Percentiles rank a stretch among this genome's conserved stretches.
phyloP scores from a whole-genome alignment of 2,113 vertebrate species.

The Macrotis lagotis region DNA sequence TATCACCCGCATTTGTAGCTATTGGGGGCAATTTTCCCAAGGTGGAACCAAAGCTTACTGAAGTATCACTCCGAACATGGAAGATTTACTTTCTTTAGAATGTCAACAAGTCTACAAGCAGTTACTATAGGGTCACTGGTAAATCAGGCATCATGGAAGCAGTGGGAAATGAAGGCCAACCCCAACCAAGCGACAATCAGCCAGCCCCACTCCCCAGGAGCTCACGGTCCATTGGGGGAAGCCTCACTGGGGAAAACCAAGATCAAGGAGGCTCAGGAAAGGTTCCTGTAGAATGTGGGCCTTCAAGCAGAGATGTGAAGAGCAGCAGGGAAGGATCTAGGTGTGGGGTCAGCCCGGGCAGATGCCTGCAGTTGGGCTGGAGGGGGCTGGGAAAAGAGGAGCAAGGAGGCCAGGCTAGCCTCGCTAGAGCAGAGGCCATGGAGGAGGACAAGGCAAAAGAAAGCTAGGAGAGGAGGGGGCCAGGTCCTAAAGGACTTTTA shows the following conservation, averaged over 20 bases:
- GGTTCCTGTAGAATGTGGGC: background rate
- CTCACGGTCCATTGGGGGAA: too few relatives aligned
- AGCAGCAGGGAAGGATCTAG: too few relatives aligned
- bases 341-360: background rate
- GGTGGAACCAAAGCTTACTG: constrained; percentile 7
- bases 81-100: constrained; percentile 27
- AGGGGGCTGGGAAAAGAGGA: background rate
- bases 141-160: background rate
- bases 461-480: background rate
- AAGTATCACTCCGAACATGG: constrained; percentile 4
- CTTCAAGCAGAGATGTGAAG: background rate
- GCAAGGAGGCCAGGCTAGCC: accelerated
- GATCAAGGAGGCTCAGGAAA: background rate
- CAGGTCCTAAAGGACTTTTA: background rate
- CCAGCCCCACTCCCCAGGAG: too few relatives aligned
- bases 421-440: background rate
- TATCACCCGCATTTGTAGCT: background rate
- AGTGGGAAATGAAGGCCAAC: background rate
- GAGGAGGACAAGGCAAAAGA: background rate
- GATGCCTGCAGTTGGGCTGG: too few relatives aligned
- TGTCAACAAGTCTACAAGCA: background rate
- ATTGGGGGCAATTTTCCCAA: constrained; percentile 11
- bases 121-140: background rate
- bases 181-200: too few relatives aligned
- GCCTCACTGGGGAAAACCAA: background rate